Evolutionary conservation across 2,113 vertebrate genomes (phyloP), one percentile per base, ranked within the genome.

Genomic region (Microtus oregoni): DNA sequence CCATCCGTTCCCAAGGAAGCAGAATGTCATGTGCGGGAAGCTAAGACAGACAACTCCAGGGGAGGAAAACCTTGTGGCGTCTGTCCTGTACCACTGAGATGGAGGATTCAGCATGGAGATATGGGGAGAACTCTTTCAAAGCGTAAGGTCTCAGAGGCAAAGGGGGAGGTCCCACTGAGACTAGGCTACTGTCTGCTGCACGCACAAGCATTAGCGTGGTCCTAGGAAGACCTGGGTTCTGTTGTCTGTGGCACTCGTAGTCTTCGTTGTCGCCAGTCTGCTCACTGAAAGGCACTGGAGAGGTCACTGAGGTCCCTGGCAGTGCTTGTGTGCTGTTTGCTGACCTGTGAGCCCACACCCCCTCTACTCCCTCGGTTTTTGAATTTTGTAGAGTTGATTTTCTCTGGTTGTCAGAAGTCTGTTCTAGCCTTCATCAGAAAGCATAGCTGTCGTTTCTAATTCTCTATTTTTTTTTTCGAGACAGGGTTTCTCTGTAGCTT

Each of bases 11-110:
- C 72, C 50, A 28, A 86, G 88, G 14, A 61, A 52, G 35, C 79
- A 28, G 12, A 17, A 17, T 7, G 3, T 70, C 63, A 24, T 63
- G 41, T 0, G 55, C 14, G n/a, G 32, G 75, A 58, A 58, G 85
- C 14, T 3, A 2, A 0, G 8, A 0, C 7, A 30, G 41, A 55
- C 38, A 28, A 5, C 44, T 52, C 32, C 47, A 63, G 7, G 9
- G 75, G 32, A 47, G 67, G 50, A 12, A 12, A 50, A 50, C 11
- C 50, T 50, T 50, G 50, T 50, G 50, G 50, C 50, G 2, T 44
- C 50, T 35, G 6, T 7, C 38, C 22, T 28, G 52, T 3, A 8
- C 78, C 30, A 20, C 19, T 72, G 86, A 26, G 20, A 79, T 35
- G 77, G 38, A n/a, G 61, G 52, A n/a, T 28, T 75, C 55, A 19